Base-by-base conservation (phyloP, 2,797 vertebrate species). In the Trachurus trachurus region DNA sequence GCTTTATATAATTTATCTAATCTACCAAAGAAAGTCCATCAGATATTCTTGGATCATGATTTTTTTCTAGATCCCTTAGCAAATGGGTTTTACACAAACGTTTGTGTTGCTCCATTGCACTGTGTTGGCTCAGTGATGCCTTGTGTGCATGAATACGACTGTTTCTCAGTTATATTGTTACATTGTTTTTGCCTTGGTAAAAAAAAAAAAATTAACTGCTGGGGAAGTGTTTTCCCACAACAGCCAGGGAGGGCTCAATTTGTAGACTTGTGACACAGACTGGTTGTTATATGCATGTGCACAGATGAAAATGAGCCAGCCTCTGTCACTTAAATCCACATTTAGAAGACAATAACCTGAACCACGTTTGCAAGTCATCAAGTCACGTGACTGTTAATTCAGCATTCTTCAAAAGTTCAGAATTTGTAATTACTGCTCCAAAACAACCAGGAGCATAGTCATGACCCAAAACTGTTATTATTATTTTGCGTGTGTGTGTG, bases 11-110 rank as follows among this genome's bases (percentile, higher is more conserved):
- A 65, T 4, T 74, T 17, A 47, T 81, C 52, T 81, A 74, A 80
- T 75, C 42, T 83, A 84, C 90, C 91, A 94, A 92, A 91, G 89
- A 92, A 72, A 61, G 63, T 71, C 74, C 7, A 22, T 31, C 15
- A 52, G 19, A 75, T 74, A 50, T 63, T 78, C 31, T 53, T 71
- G 15, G 22, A 65, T 61, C 65, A 52, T 40, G 5, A 59, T 68
- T 9, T 50, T 71, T 82, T 72, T 79, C 29, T 58, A 70, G 65
- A 61, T 72, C 53, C 84, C 7, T 74, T 50, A 56, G 44, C 62
- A 1, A 58, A 49, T 66, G n/a, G 26, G 42, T 74, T 88, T 82
- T 73, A 67, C 73, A 76, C 53, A 67, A 54, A 21, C 34, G 1
- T 73, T 74, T 42, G 71, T 74, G 40, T 50, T 10, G 44, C 37